Conservation (phyloP, 64 coral and sea anemone species). For the Platygyra sinensis region DNA sequence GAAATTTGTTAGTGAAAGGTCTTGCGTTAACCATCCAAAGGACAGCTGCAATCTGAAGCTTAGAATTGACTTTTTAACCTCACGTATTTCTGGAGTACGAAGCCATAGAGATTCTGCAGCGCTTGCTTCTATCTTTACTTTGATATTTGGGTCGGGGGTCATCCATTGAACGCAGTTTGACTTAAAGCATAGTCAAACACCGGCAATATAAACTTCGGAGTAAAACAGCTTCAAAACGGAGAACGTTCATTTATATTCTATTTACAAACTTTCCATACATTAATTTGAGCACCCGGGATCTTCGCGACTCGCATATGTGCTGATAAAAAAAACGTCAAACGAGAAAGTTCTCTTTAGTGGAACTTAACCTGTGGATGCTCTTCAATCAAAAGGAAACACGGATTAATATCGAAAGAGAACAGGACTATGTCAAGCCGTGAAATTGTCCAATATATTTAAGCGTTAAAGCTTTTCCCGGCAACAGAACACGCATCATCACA, state of each 20-base stretch:
- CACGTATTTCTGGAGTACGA: background rate
- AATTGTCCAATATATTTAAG: slow-evolving; percentile 11
- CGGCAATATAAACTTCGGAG: background rate
- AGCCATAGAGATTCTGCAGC: background rate
- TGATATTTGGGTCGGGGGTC: background rate
- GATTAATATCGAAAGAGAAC: slow-evolving; percentile 14
- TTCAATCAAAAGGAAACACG: background rate
- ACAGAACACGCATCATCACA: background rate
- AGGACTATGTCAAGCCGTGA: background rate
- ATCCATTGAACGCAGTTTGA: background rate
- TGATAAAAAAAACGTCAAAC: background rate
- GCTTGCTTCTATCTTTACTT: background rate
- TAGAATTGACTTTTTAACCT: background rate
- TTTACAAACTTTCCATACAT: background rate
- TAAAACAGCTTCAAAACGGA: background rate
- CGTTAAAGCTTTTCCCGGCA: background rate
- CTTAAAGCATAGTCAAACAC: background rate
- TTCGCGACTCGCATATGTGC: background rate
- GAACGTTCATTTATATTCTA: slow-evolving; percentile 24
- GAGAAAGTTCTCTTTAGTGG: background rate
- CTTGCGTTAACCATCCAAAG: no score
- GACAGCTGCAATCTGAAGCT: background rate
- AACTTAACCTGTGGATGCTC: background rate
- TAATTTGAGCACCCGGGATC: background rate
- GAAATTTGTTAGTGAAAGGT: background rate